These are phyloP conservation scores for Eudemis profundana DNA, from an alignment of 2,888 invertebrate genomes.

Conservation along the genomic window DNA sequence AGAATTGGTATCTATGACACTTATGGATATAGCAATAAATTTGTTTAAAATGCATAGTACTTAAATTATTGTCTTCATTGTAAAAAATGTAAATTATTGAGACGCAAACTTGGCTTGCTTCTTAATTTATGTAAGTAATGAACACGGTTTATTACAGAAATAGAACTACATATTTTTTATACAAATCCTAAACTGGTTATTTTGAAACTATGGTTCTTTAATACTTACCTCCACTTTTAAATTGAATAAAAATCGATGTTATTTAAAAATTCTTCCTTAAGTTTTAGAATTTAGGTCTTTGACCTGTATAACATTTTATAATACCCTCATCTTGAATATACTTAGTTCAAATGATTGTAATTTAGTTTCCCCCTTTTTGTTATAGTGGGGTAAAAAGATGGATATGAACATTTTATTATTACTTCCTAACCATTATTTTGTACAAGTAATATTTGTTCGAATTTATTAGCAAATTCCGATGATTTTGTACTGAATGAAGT, in stretches of 20 bases:
- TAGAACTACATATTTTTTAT: slow-evolving; percentile 23
- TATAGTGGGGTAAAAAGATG: neutral
- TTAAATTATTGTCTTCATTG: neutral
- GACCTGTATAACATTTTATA: neutral
- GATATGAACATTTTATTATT: neutral
- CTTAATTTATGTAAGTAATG: neutral
- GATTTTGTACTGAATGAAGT: neutral
- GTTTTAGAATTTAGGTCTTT: neutral
- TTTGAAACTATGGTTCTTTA: too few relatives aligned
- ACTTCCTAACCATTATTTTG: slow-evolving; percentile 11
- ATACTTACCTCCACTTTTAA: neutral
- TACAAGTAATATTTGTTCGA: slow-evolving; percentile 21
- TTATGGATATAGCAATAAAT: neutral
- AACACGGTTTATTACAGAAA: neutral
- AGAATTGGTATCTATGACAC: neutral
- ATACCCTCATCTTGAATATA: neutral
- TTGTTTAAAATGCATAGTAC: too few relatives aligned
- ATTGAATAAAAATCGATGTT: neutral
- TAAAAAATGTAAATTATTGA: neutral
- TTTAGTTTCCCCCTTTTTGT: neutral
- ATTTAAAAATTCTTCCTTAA: neutral
- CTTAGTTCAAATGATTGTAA: neutral
- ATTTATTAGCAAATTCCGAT: slow-evolving; percentile 7
- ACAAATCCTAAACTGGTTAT: slow-evolving; percentile 1
- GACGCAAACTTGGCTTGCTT: slow-evolving; percentile 18